A percentile compares a stretch with the other conserved stretches of the same genome.
Conservation (phyloP, 2,113 vertebrate species). For the Polypterus bichir region DNA sequence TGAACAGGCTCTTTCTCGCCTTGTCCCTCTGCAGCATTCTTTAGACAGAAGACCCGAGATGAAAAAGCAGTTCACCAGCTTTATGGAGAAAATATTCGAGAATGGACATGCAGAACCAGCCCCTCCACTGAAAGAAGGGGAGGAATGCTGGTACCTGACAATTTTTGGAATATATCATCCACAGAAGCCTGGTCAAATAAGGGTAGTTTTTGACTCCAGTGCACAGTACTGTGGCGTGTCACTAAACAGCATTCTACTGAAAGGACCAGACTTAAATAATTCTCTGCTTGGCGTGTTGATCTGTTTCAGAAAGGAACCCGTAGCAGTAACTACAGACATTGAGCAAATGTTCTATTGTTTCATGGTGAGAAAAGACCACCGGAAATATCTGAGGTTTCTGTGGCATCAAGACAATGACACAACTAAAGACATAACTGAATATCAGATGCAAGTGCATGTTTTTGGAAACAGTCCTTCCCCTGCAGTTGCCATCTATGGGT, state of each 20-base stretch:
- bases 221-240: slow-evolving; percentile 1
- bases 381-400: slow-evolving; percentile 1
- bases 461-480: slow-evolving; percentile 14
- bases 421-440: slow-evolving; percentile 4
- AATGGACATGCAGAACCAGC: slow-evolving; percentile 11
- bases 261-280: slow-evolving; percentile 8
- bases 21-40: too few relatives aligned
- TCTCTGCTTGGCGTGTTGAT: neutral
- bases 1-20: neutral
- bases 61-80: neutral
- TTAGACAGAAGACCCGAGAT: too few relatives aligned
- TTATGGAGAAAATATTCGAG: slow-evolving; percentile 9
- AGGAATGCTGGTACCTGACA: slow-evolving; percentile 10
- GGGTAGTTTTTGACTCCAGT: slow-evolving; percentile 12
- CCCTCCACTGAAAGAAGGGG: neutral
- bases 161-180: slow-evolving; percentile 6
- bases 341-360: slow-evolving; percentile 13
- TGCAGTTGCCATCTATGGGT: neutral
- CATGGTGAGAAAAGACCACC: slow-evolving; percentile 3
- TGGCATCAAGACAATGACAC: slow-evolving; percentile 10
- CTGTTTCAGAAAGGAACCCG: neutral
- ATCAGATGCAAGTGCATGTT: slow-evolving; percentile 10
- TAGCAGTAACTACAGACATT: slow-evolving; percentile 3
- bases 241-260: neutral
- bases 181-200: slow-evolving; percentile 9